phyloP scores from a whole-genome alignment of 2,113 vertebrate genomes.

The Aegithalos caudatus region DNA sequence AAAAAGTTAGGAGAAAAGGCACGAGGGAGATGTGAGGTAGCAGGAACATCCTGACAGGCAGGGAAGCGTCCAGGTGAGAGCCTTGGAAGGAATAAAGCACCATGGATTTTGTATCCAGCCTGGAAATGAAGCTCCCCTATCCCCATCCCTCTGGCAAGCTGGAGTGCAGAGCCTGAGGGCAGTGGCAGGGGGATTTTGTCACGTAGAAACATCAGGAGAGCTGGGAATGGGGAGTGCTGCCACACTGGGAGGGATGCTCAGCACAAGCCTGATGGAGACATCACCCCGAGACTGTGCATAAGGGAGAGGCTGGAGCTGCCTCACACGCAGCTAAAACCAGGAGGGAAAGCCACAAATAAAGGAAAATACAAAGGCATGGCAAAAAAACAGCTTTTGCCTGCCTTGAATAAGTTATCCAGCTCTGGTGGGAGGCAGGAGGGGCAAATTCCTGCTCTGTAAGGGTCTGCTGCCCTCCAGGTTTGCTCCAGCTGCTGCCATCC shows the following conservation, averaged over 20 bases:
- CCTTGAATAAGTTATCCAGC: not conserved
- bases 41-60: rapidly evolving
- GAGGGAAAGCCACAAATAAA: not conserved
- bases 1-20: not conserved
- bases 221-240: not conserved
- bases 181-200: not conserved
- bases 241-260: not conserved
- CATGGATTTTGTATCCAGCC: rapidly evolving
- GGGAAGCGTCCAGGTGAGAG: not conserved
- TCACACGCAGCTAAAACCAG: not conserved
- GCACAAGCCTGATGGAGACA: not conserved
- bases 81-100: not conserved
- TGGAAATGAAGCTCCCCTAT: not conserved
- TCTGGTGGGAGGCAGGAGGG: not conserved
- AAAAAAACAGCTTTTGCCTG: not conserved
- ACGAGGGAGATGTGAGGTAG: not conserved
- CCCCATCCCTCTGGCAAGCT: not conserved
- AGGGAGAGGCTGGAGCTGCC: not conserved
- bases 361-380: not conserved
- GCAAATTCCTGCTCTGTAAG: not conserved
- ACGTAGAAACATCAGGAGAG: rapidly evolving
- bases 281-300: rapidly evolving
- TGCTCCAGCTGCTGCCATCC: not conserved
- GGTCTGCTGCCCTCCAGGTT: not conserved
- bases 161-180: not conserved